Base-by-base conservation (phyloP, 1,140 invertebrate species). In the Oryctes rhinoceros region DNA sequence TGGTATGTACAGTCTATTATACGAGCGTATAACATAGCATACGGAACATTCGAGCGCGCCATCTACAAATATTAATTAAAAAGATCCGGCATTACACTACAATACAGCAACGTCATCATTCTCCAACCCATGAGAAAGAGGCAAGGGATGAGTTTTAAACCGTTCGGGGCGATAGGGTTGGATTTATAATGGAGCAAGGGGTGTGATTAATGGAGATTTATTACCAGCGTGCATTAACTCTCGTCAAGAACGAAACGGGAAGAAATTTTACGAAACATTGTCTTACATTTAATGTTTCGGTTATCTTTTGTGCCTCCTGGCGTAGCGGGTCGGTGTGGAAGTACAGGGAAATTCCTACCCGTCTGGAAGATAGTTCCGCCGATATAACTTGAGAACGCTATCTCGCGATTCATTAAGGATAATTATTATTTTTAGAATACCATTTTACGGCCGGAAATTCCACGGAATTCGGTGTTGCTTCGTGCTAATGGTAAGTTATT, bases 131-230 rank as follows among this genome's bases (percentile, higher is more conserved):
- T 44, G 39, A 44, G 24, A 44, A 4, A 35, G 18, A 11, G 18
- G 20, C 6, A 13, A 20, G 13, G 65, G 13, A 6, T 15, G 18
- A 67, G 6, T 24, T 67, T 67, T 67, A 24, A 67, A 35, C 65
- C 18, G 65, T 67, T 67, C 6, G 5, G 15, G 15, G 65, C 13
- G 65, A 67, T 15, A 20, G 18, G 30, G 10, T 67, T 35, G 65
- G 65, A 18, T 67, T 6, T 18, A 13, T 67, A 67, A 67, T 67
- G 65, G 18, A 67, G n/a, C 11, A 13, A 67, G 65, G 62, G 65
- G 18, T 67, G 65, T 67, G 65, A 67, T 67, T 67, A 67, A 67
- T 67, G 65, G 65, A 67, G 65, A 67, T 67, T 67, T 67, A 67
- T 67, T 67, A 67, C 65, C 6, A 18, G 65, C 20, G 65, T 35